Evolutionary conservation across 30 jellyfish, hydroid and myxozoan species (phyloP).

Genomic region (Aurelia coerulea): DNA sequence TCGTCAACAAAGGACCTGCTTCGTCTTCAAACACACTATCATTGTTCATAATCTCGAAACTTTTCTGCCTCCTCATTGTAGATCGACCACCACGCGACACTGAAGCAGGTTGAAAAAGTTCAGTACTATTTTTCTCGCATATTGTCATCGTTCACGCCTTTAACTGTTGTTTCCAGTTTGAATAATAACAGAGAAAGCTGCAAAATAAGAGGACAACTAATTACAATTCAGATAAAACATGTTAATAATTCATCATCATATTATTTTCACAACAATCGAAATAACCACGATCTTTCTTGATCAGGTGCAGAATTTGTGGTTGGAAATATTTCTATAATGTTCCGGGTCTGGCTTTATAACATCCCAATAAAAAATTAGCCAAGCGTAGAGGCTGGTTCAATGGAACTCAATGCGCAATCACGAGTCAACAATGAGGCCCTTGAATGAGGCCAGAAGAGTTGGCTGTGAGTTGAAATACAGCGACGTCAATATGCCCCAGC

Average conservation of each 20-base stretch:
- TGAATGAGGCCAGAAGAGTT: too few relatives aligned
- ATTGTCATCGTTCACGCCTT: slow-evolving; percentile 33
- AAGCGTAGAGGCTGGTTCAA: background rate
- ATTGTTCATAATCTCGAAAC: slow-evolving; percentile 23
- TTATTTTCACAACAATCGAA: background rate
- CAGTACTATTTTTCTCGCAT: background rate
- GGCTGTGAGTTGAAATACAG: too few relatives aligned
- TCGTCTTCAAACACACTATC: slow-evolving; percentile 10
- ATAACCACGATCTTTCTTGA: background rate
- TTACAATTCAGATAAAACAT: background rate
- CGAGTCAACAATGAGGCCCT: too few relatives aligned
- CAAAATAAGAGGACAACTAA: background rate
- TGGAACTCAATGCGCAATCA: too few relatives aligned
- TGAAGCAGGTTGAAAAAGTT: background rate
- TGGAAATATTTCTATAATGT: background rate
- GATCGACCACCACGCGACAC: background rate
- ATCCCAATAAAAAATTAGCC: background rate
- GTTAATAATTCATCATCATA: slow-evolving; percentile 8
- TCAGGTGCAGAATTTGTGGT: slow-evolving; percentile 27
- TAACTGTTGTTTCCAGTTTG: background rate
- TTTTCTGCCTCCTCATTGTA: background rate
- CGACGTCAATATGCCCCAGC: too few relatives aligned
- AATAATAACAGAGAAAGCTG: background rate
- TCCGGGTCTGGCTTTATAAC: background rate
- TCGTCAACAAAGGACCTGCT: background rate